Evolutionary conservation across 2,113 vertebrate genomes (phyloP).

Genomic region (Pterophyllum scalare): DNA sequence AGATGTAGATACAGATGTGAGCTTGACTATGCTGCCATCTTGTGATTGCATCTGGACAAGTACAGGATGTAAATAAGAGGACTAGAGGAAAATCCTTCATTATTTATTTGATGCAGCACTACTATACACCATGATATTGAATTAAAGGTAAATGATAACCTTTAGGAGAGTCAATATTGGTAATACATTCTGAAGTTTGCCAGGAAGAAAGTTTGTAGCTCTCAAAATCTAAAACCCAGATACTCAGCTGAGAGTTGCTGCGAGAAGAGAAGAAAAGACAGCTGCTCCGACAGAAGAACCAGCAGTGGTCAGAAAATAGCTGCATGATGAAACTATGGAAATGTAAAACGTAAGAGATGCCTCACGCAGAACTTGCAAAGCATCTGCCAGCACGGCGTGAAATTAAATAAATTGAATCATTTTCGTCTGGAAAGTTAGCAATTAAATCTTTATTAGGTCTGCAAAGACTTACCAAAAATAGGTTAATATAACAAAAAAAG

Average conservation of each 20-base stretch:
- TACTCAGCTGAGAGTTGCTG: slow-evolving; percentile 12
- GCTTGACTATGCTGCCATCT: slow-evolving; percentile 78
- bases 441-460: slow-evolving; percentile 82
- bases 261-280: slow-evolving; percentile 31
- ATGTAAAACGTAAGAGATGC: slow-evolving; percentile 16
- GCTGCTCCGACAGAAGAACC: slow-evolving; percentile 25
- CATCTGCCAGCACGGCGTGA: not conserved
- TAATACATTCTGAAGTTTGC: not conserved
- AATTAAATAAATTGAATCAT: slow-evolving; percentile 45
- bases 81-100: not conserved
- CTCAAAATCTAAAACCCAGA: not conserved
- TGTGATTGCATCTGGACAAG: slow-evolving; percentile 70
- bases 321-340: slow-evolving; percentile 47
- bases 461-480: slow-evolving; percentile 77
- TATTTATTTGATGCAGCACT: not conserved
- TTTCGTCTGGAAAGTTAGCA: slow-evolving; percentile 64
- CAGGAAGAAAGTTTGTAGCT: not conserved
- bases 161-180: not conserved
- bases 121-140: not conserved
- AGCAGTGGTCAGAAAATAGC: slow-evolving; percentile 48
- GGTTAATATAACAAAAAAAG: slow-evolving; percentile 82
- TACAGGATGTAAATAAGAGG: slow-evolving; percentile 50
- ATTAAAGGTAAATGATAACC: not conserved
- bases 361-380: not conserved
- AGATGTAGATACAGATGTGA: slow-evolving; percentile 41